Evolutionary conservation across 2,888 invertebrate genomes (phyloP).

Genomic region (Pasiphila rectangulata): DNA sequence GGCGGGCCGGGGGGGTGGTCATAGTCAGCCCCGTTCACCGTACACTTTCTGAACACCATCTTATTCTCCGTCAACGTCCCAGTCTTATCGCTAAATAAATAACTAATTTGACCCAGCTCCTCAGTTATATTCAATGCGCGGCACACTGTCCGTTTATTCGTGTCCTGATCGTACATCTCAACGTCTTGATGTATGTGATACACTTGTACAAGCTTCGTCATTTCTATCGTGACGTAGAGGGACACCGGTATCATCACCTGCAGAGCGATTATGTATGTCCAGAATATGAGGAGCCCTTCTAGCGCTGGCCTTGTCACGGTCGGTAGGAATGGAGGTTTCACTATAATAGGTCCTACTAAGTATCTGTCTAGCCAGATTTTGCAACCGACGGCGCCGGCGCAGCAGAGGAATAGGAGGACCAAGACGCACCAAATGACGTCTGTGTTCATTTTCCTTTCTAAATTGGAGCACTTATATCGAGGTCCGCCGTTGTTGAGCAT

Average conservation of each 20-base stretch:
- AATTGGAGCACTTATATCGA: slow-evolving; percentile 93
- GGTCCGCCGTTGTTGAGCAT: slow-evolving; percentile 98
- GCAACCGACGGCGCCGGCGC: slow-evolving; percentile 94
- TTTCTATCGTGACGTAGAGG: slow-evolving; percentile 97
- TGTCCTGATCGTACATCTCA: slow-evolving; percentile 91
- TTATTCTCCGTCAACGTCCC: slow-evolving; percentile 98
- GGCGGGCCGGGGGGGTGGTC: slow-evolving; percentile 89
- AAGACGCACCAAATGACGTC: slow-evolving; percentile 98
- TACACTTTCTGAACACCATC: slow-evolving; percentile 96
- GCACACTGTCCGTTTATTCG: slow-evolving; percentile 89
- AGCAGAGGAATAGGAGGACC: slow-evolving; percentile 92
- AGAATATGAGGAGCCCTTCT: slow-evolving; percentile 93
- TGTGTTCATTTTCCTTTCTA: slow-evolving; percentile 96
- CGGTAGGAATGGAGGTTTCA: slow-evolving; percentile 84
- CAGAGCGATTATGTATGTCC: slow-evolving; percentile 96
- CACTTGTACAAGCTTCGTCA: slow-evolving; percentile 97
- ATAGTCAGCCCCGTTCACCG: slow-evolving; percentile 94
- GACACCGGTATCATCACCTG: slow-evolving; percentile 99
- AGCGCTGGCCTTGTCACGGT: slow-evolving; percentile 81
- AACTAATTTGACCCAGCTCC: slow-evolving; percentile 94
- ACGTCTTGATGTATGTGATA: slow-evolving; percentile 96
- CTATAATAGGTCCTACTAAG: slow-evolving; percentile 57
- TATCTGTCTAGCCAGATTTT: slow-evolving; percentile 90
- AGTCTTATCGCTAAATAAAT: slow-evolving; percentile 98
- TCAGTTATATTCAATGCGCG: slow-evolving; percentile 98